Conservation (phyloP, 2,888 invertebrate genomes). For the Thymelicus sylvestris region DNA sequence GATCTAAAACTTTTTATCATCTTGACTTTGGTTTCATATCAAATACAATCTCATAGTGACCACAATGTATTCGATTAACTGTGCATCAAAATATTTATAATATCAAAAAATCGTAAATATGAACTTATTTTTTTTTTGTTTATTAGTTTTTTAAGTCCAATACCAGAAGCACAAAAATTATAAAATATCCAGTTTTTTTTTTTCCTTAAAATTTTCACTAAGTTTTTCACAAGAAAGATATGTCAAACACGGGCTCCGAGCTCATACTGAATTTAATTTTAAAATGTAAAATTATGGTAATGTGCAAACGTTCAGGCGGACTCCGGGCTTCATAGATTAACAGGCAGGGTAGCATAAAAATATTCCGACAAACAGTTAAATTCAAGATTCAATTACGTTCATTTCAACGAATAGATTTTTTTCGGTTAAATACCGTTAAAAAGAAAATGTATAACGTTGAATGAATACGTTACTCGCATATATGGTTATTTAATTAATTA, state of each 20-base stretch:
- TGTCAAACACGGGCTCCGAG: constrained; percentile 9
- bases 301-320: constrained; percentile 14
- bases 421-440: too few relatives aligned
- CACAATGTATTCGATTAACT: too few relatives aligned
- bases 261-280: constrained; percentile 28
- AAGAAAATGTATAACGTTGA: too few relatives aligned
- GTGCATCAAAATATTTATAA: too few relatives aligned
- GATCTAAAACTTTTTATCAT: too few relatives aligned
- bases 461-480: too few relatives aligned
- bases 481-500: too few relatives aligned
- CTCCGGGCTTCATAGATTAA: constrained; percentile 23
- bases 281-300: constrained; percentile 34
- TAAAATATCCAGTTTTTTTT: neutral
- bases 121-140: too few relatives aligned
- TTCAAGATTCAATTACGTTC: constrained; percentile 4
- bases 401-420: constrained; percentile 2
- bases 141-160: too few relatives aligned
- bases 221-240: constrained; percentile 10
- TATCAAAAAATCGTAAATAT: too few relatives aligned
- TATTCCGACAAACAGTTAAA: constrained; percentile 13
- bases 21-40: too few relatives aligned
- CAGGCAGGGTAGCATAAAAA: constrained; percentile 21
- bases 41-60: too few relatives aligned
- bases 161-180: neutral
- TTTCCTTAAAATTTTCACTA: neutral